Conservation (phyloP, 1,140 invertebrate species). For the Ips typographus region DNA sequence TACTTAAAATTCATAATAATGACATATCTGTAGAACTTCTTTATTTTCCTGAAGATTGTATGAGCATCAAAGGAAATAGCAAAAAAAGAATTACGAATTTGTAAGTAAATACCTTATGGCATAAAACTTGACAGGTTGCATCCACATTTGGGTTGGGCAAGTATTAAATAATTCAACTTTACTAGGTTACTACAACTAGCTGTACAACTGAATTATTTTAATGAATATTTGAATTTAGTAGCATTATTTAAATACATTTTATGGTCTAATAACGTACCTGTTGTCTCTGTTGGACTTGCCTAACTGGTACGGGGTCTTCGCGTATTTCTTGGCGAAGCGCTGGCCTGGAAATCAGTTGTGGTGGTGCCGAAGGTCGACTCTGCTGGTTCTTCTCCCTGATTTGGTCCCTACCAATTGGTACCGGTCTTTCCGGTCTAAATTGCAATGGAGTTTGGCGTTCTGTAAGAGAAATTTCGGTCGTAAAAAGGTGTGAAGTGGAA, state of each 20-base stretch:
- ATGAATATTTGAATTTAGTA: no score
- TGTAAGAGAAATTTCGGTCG: conserved; percentile 7
- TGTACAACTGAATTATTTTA: no score
- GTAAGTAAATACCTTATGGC: no score
- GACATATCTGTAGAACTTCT: no score
- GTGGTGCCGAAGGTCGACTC: conserved; percentile 7
- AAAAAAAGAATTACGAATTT: no score
- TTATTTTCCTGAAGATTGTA: no score
- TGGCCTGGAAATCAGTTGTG: conserved; percentile 22
- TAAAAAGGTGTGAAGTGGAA: neutral
- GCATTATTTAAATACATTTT: neutral
- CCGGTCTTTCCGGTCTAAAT: conserved; percentile 59
- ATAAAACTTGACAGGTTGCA: no score
- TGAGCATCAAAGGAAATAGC: neutral
- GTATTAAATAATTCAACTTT: neutral
- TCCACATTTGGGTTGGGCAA: no score
- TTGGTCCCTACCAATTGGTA: conserved; percentile 41
- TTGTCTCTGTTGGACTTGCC: conserved; percentile 16
- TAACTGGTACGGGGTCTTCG: conserved; percentile 5
- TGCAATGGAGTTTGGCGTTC: conserved; percentile 52
- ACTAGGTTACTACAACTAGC: neutral
- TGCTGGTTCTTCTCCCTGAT: conserved; percentile 34
- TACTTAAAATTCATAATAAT: no score
- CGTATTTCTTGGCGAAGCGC: conserved; percentile 34
- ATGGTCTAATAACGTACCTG: neutral